These are phyloP conservation scores for Forbesichthys papilliferus DNA, from an alignment of 2,113 vertebrate species.

Conservation along the genomic window DNA sequence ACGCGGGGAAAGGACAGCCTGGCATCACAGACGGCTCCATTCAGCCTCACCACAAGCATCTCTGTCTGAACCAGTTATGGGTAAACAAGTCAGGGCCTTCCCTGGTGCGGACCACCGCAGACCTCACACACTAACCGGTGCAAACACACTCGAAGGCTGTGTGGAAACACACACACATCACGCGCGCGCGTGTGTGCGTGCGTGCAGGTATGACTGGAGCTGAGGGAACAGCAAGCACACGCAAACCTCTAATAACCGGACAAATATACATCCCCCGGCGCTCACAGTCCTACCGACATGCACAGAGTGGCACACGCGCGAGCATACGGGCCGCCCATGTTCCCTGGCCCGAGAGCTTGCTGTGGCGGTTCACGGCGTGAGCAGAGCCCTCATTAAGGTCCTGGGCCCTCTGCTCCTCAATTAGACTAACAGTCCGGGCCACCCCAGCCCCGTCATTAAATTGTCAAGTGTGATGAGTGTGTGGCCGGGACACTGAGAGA, in stretches of 20 bases:
- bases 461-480: constrained; percentile 61
- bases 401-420: constrained; percentile 23
- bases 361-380: constrained; percentile 5
- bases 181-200: background rate
- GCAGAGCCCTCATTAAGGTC: constrained; percentile 13
- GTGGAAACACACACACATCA: constrained; percentile 9
- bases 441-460: constrained; percentile 44
- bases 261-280: background rate
- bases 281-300: background rate
- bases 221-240: background rate
- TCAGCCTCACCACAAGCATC: constrained; percentile 51
- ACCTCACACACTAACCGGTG: constrained; percentile 65
- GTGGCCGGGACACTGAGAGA: constrained; percentile 32
- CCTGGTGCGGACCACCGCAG: constrained; percentile 65
- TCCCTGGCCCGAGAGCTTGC: constrained; percentile 7
- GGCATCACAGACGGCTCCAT: constrained; percentile 38
- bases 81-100: constrained; percentile 58
- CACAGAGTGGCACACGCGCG: background rate
- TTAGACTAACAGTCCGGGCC: background rate
- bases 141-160: constrained; percentile 30
- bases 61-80: constrained; percentile 54
- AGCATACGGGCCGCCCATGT: background rate
- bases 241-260: constrained; percentile 6
- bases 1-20: constrained; percentile 5
- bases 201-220: background rate